Evolutionary conservation across 1,140 invertebrate genomes (phyloP).

Genomic region (Neodiprion virginianus): DNA sequence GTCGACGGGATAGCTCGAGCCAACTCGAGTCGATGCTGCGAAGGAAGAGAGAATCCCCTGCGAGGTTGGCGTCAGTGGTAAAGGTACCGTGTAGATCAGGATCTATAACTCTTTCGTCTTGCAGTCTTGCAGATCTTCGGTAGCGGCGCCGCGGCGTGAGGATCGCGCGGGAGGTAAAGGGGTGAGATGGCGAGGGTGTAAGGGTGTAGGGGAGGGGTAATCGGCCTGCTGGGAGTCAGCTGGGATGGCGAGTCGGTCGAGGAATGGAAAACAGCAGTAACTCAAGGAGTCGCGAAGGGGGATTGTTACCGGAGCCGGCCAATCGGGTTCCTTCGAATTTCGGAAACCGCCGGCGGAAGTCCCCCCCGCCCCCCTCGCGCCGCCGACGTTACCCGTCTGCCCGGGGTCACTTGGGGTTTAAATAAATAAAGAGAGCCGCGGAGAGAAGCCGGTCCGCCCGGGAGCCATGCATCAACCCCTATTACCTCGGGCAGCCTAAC

Average conservation of each 20-base stretch:
- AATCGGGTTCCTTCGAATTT: not conserved
- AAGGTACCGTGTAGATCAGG: not conserved
- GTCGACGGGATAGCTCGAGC: too few species aligned
- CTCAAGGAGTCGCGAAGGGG: not conserved
- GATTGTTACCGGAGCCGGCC: not conserved
- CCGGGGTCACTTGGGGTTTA: conserved; percentile 38
- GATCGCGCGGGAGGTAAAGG: too few species aligned
- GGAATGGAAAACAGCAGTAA: conserved; percentile 7
- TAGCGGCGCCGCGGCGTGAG: not conserved
- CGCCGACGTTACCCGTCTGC: not conserved
- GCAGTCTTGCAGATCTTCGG: not conserved
- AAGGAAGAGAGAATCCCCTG: too few species aligned
- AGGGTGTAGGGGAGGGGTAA: not conserved
- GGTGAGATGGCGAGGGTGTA: not conserved
- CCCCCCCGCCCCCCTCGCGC: not conserved
- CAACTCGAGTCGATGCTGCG: not conserved
- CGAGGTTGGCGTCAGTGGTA: not conserved
- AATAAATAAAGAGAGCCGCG: conserved; percentile 46
- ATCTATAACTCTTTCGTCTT: not conserved
- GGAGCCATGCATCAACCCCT: conserved; percentile 46
- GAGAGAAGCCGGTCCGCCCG: conserved; percentile 29
- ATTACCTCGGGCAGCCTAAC: conserved; percentile 40
- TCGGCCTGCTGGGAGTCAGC: conserved; percentile 1
- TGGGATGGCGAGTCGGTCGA: not conserved
- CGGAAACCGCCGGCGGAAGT: not conserved